Percentiles rank a stretch among this genome's conserved stretches.
Conservation (phyloP, 2,797 vertebrate species). For the Squalus acanthias region DNA sequence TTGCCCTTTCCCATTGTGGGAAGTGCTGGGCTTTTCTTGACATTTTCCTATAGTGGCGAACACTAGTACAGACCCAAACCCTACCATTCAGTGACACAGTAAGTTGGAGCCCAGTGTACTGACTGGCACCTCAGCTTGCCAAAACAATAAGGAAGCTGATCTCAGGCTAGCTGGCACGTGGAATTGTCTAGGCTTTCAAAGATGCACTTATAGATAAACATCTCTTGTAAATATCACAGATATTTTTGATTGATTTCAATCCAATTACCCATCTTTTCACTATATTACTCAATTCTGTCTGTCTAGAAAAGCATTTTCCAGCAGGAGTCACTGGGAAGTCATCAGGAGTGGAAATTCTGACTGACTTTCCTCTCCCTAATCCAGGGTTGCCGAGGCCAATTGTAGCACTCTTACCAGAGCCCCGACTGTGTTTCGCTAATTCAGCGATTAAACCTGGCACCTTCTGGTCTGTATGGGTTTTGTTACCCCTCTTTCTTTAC, state of each 20-base stretch:
- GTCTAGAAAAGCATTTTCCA: neutral
- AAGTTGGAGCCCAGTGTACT: neutral
- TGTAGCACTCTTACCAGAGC: neutral
- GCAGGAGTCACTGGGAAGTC: neutral
- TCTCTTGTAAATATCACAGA: neutral
- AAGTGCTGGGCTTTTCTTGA: neutral
- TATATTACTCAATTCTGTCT: neutral
- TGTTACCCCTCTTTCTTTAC: neutral
- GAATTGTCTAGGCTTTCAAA: neutral
- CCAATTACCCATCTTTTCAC: neutral
- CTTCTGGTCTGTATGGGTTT: no score
- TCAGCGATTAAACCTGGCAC: neutral
- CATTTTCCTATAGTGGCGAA: neutral
- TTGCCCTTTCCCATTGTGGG: neutral
- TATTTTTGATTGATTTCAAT: neutral
- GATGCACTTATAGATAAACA: neutral
- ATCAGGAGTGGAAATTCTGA: neutral
- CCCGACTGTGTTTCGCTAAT: neutral
- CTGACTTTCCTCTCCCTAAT: neutral
- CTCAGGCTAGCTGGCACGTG: neutral
- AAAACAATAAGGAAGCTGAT: neutral
- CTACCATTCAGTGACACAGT: neutral
- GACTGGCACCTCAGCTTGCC: neutral
- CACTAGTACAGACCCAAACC: neutral
- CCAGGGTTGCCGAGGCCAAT: neutral